Base-by-base conservation (phyloP, 2,888 invertebrate species). In the Lithophane socia region DNA sequence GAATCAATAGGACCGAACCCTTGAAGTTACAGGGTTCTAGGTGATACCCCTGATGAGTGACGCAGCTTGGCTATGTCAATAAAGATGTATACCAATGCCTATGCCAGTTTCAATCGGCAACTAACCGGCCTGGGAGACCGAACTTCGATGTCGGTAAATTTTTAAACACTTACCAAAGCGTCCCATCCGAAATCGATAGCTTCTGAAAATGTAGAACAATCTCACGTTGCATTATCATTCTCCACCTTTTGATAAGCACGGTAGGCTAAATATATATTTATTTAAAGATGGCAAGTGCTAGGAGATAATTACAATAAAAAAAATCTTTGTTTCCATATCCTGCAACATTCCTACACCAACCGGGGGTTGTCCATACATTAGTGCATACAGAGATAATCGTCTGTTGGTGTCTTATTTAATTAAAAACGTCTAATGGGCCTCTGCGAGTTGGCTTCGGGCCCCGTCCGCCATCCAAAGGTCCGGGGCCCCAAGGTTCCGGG, bases 81-180 rank as follows among this genome's bases (percentile, higher is more conserved):
- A 42, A 66, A n/a, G 56, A 82, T 82, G 58, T 54, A 65, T 60
- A 65, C 10, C 44, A 58, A 54, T 5, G 3, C n/a, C 37, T 68
- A 42, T n/a, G 29, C 37, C 52, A 73, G 42, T 10, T 54, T 37
- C 44, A 37, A 44, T 24, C 37, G 10, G 18, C 37, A 65, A 18
- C n/a, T n/a, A n/a, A 18, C 37, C 5, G 21, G 37, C 44, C 37
- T 66, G 52, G 44, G 52, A 65, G 37, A 81, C 75, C 75, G 47
- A 74, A 47, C 58, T 58, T 80, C 47, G 42, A 13, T 54, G 29
- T 16, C 47, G 13, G 3, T 80, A 73, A 80, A 77, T 80, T 77
- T 77, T 77, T 80, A 73, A 77, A 49, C 54, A 72, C 58, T 37
- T 44, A 68, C 52, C 60, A n/a, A 73, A 77, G 24, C 61, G 24